Evolutionary conservation across 2,888 invertebrate species (phyloP).

Genomic region (Herminia tarsipennalis): DNA sequence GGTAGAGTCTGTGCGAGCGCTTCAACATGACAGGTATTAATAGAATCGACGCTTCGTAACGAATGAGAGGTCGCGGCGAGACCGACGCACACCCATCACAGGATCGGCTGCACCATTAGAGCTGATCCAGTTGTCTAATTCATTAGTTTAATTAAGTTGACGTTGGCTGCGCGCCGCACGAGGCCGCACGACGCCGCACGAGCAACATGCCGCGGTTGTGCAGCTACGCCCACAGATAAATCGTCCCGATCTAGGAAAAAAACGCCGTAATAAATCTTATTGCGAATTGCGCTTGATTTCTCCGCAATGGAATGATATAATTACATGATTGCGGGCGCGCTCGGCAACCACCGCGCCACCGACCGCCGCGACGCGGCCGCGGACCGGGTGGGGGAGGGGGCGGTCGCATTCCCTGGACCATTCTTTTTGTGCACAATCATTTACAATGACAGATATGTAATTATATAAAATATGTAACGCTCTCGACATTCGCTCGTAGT

Average conservation of each 20-base stretch:
- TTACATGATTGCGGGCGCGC: constrained; percentile 57
- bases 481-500: constrained; percentile 8
- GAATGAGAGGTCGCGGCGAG: constrained; percentile 39
- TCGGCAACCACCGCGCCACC: constrained; percentile 12
- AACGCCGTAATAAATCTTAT: constrained; percentile 58
- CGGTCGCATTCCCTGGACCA: constrained; percentile 31
- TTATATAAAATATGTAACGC: constrained; percentile 40
- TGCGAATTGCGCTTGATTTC: constrained; percentile 62
- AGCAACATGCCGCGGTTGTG: too few relatives aligned
- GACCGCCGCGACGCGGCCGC: constrained; percentile 12
- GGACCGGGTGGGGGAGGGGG: neutral
- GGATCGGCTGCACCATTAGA: constrained; percentile 11
- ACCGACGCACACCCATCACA: too few relatives aligned
- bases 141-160: too few relatives aligned
- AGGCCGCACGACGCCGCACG: constrained; percentile 22
- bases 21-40: constrained; percentile 50
- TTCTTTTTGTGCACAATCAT: constrained; percentile 39
- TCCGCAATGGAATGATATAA: constrained; percentile 63
- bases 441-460: constrained; percentile 43
- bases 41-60: constrained; percentile 47
- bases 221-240: constrained; percentile 42
- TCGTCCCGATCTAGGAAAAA: constrained; percentile 56
- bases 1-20: too few relatives aligned
- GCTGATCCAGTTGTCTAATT: constrained; percentile 54
- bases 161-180: constrained; percentile 48